Conservation (phyloP, 2,113 vertebrate species). For the Sciurus niger region DNA sequence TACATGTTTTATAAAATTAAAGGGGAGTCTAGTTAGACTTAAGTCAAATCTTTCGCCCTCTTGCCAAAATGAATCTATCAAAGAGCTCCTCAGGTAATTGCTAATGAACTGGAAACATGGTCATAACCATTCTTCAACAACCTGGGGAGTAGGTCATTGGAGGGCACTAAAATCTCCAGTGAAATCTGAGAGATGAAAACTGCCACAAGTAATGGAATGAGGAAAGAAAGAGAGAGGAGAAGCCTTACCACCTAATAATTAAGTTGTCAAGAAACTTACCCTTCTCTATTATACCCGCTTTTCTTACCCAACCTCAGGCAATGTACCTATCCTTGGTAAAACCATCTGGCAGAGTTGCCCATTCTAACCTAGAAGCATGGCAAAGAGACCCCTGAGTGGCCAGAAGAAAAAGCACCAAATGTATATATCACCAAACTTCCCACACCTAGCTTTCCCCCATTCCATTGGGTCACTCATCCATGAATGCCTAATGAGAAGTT, state of each 20-base stretch:
- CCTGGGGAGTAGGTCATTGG: background rate
- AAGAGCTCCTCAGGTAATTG: background rate
- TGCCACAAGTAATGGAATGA: slow-evolving; percentile 6
- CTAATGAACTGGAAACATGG: background rate
- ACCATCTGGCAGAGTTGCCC: background rate
- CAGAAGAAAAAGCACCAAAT: background rate
- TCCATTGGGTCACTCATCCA: background rate
- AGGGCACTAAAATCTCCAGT: background rate
- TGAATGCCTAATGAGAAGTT: background rate
- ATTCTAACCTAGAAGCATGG: background rate
- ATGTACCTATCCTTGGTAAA: background rate
- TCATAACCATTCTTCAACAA: background rate
- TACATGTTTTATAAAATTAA: background rate
- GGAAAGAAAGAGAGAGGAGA: background rate
- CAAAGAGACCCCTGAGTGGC: too few relatives aligned
- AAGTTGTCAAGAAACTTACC: background rate
- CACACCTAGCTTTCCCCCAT: background rate
- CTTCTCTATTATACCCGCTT: background rate
- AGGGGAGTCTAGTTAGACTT: background rate
- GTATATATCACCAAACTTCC: background rate
- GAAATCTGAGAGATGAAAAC: background rate
- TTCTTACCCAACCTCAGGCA: background rate
- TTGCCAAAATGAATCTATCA: background rate
- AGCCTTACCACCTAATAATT: background rate
- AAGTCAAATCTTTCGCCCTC: background rate